A percentile compares a stretch with the other conserved stretches of the same genome.
These are phyloP conservation scores for Taenioides sp. DNA, from an alignment of 2,797 vertebrate species.

Conservation along the genomic window DNA sequence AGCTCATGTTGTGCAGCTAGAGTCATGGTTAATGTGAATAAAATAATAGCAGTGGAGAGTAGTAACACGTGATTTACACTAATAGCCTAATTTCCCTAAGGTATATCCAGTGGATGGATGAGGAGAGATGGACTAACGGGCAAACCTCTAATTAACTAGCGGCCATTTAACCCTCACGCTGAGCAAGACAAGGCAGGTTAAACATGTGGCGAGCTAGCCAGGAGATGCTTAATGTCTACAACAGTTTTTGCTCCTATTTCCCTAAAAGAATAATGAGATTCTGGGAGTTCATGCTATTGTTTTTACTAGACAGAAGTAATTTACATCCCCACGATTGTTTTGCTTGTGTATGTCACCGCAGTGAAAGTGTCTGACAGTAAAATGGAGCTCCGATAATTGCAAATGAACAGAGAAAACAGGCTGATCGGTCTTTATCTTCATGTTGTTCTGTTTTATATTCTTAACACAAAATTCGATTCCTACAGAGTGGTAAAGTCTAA, in stretches of 20 bases:
- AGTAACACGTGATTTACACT: constrained; percentile 25
- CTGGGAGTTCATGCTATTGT: constrained; percentile 16
- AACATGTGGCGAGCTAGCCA: constrained; percentile 23
- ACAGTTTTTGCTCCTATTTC: constrained; percentile 26
- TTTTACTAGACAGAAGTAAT: constrained; percentile 11
- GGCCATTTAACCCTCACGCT: constrained; percentile 53
- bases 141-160: constrained; percentile 52
- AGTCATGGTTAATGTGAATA: constrained; percentile 16
- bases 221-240: constrained; percentile 27
- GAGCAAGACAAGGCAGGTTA: constrained; percentile 37
- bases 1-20: constrained; percentile 23
- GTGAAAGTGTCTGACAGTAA: constrained; percentile 16
- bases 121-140: constrained; percentile 15
- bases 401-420: constrained; percentile 42
- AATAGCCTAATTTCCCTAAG: constrained; percentile 49
- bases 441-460: neutral
- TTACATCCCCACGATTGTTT: constrained; percentile 29
- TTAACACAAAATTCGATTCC: constrained; percentile 39
- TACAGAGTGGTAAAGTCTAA: constrained; percentile 46
- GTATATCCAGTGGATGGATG: constrained; percentile 37
- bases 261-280: constrained; percentile 39
- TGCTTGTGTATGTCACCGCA: constrained; percentile 23
- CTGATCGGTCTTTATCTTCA: constrained; percentile 38
- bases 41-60: constrained; percentile 34
- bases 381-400: constrained; percentile 35